These are phyloP conservation scores for Saccostrea cuccullata DNA, from an alignment of 1,140 invertebrate species.

Conservation along the genomic window DNA sequence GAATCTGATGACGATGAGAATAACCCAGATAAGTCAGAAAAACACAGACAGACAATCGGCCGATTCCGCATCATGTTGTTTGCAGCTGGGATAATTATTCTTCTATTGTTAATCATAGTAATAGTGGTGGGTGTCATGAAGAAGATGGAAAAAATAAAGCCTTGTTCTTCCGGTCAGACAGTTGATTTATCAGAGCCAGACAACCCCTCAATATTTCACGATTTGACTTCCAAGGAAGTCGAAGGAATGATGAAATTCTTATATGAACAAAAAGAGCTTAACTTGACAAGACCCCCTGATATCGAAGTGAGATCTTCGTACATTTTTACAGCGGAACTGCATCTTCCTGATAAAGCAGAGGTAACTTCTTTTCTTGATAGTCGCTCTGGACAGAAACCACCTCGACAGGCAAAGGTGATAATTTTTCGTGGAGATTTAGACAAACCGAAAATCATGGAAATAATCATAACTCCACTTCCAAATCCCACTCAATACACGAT, in stretches of 20 bases:
- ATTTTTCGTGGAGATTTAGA: conserved; percentile 68
- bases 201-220: conserved; percentile 54
- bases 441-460: conserved; percentile 65
- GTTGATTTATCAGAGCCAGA: conserved; percentile 39
- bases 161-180: neutral
- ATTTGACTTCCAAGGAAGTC: conserved; percentile 58
- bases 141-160: neutral
- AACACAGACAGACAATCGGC: neutral
- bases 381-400: conserved; percentile 51
- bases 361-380: conserved; percentile 64
- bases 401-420: conserved; percentile 64
- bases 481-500: conserved; percentile 45
- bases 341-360: conserved; percentile 65
- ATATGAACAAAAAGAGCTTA: conserved; percentile 54
- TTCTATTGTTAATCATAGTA: neutral
- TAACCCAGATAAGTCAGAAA: neutral
- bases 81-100: neutral
- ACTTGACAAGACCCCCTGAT: conserved; percentile 47
- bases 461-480: conserved; percentile 62
- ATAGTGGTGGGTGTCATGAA: conserved; percentile 7
- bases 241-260: conserved; percentile 54
- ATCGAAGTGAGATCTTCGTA: conserved; percentile 58
- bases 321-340: conserved; percentile 64
- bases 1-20: neutral
- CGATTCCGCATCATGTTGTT: neutral